Percentiles rank a stretch among this genome's conserved stretches.
Conservation (phyloP, 2,113 vertebrate species). For the Sinosuthora webbiana region DNA sequence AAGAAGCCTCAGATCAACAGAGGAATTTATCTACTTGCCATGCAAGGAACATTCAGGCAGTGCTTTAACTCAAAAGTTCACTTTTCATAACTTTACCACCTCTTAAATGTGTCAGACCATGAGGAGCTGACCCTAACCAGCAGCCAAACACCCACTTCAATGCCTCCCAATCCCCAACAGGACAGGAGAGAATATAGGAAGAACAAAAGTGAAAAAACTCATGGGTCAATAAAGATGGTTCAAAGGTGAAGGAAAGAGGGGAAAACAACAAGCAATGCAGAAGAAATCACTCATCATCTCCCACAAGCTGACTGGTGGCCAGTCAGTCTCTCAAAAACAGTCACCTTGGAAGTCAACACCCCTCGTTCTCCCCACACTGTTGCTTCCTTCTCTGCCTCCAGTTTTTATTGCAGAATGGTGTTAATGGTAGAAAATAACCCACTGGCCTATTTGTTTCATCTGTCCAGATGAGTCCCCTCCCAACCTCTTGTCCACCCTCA, state of each 20-base stretch:
- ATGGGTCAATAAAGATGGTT: background rate
- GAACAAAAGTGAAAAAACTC: background rate
- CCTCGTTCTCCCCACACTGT: fast-evolving
- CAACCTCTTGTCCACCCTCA: background rate
- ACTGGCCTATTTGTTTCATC: background rate
- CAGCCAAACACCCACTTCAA: background rate
- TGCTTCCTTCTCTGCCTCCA: background rate
- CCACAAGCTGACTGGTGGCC: background rate
- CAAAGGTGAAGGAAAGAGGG: background rate
- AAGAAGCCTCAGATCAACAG: background rate
- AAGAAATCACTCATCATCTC: background rate
- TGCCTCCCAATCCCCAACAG: fast-evolving
- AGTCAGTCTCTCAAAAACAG: background rate
- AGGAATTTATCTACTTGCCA: background rate
- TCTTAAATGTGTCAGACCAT: background rate
- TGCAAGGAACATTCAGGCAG: background rate
- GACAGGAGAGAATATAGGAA: background rate
- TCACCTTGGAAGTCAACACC: background rate
- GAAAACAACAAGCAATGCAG: background rate
- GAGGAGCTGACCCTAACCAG: background rate
- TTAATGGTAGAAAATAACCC: background rate
- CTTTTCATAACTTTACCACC: background rate
- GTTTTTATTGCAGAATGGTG: background rate
- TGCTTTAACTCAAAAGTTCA: background rate
- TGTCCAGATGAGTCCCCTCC: background rate